Evolutionary conservation across 2,888 invertebrate genomes (phyloP).

Genomic region (Trichopoda pennipes): DNA sequence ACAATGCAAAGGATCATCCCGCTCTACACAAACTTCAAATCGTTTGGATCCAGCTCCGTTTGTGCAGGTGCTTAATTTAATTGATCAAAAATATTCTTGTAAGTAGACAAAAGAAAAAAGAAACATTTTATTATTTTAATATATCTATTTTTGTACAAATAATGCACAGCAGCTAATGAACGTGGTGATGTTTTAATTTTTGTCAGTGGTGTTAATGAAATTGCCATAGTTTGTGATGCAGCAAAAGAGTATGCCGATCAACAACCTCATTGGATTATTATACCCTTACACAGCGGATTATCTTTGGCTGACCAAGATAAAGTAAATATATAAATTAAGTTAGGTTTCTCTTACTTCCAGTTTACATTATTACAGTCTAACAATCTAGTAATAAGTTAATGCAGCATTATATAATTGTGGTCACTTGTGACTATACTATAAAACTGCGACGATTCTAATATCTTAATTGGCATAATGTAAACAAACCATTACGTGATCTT

Average conservation of each 20-base stretch:
- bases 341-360: background rate
- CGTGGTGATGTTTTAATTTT: constrained; percentile 97
- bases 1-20: constrained; percentile 81
- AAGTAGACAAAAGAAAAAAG: constrained; percentile 55
- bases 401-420: no score
- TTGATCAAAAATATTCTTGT: constrained; percentile 92
- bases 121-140: background rate
- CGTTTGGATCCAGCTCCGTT: constrained; percentile 96
- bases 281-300: constrained; percentile 95
- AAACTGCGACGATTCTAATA: no score
- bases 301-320: constrained; percentile 98
- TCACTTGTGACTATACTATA: no score
- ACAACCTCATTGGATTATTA: constrained; percentile 91
- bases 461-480: no score
- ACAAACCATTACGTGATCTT: background rate
- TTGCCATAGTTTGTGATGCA: constrained; percentile 92
- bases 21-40: constrained; percentile 83
- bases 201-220: constrained; percentile 96
- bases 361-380: no score
- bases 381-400: no score
- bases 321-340: constrained; percentile 80
- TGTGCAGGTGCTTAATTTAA: constrained; percentile 93
- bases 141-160: constrained; percentile 7
- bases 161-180: constrained; percentile 85
- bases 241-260: constrained; percentile 90